A percentile compares a stretch with the other conserved stretches of the same genome.
Conservation (phyloP, 2,113 vertebrate genomes). For the Hyla sarda region DNA sequence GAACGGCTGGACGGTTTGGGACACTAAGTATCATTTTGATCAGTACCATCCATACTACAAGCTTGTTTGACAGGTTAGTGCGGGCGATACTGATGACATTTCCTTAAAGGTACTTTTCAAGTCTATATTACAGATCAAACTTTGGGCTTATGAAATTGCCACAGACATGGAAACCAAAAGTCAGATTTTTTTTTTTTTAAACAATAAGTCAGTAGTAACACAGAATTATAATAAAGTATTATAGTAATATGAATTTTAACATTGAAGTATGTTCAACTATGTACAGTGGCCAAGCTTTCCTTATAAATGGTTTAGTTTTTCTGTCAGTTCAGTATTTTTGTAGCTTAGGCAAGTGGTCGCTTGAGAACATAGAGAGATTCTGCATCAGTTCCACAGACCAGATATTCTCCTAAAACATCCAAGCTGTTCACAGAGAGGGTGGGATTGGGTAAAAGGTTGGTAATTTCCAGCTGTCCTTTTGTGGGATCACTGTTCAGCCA, state of each 20-base stretch:
- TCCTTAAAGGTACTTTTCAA: too few species aligned
- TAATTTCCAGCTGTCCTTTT: constrained; percentile 91
- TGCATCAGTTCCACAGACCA: constrained; percentile 95
- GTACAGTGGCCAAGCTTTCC: not conserved
- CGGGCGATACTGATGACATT: too few species aligned
- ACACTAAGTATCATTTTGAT: too few species aligned
- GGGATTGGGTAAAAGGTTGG: constrained; percentile 88
- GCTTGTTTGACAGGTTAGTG: too few species aligned
- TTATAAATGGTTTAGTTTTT: not conserved
- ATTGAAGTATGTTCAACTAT: not conserved
- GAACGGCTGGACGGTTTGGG: too few species aligned
- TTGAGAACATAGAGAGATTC: constrained; percentile 93
- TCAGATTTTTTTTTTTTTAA: not conserved
- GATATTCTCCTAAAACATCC: constrained; percentile 90
- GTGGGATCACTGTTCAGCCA: constrained; percentile 91
- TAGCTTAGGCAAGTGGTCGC: constrained; percentile 75
- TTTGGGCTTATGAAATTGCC: not conserved
- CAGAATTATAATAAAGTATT: not conserved
- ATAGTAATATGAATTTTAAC: not conserved
- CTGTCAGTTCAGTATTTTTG: constrained; percentile 19
- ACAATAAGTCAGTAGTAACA: too few species aligned
- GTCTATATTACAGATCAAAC: not conserved
- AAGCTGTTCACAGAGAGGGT: constrained; percentile 93
- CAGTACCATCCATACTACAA: too few species aligned
- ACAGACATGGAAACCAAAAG: not conserved